A percentile compares a stretch with the other conserved stretches of the same genome.
Conservation (phyloP, 30 jellyfish, hydroid and myxozoan genomes). For the Mastigias papua region DNA sequence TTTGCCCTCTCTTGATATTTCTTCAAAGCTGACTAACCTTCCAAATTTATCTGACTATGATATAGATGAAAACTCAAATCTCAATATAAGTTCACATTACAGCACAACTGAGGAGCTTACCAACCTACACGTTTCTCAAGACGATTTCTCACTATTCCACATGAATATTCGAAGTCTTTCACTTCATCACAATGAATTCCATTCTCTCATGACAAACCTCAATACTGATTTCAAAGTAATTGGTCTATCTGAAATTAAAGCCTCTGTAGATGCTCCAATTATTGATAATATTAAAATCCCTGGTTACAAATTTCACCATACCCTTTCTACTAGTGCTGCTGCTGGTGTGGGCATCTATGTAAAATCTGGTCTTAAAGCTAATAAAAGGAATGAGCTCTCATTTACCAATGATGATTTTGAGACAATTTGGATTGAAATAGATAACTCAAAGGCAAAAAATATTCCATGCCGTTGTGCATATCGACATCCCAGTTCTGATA, state of each 20-base stretch:
- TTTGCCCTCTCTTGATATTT: slow-evolving; percentile 9
- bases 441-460: not conserved
- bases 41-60: slow-evolving; percentile 16
- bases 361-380: not conserved
- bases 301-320: not conserved
- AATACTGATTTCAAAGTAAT: not conserved
- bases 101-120: not conserved
- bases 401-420: not conserved
- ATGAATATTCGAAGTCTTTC: slow-evolving; percentile 24
- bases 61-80: slow-evolving; percentile 8
- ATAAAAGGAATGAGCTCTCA: not conserved
- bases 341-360: not conserved
- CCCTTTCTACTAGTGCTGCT: not conserved
- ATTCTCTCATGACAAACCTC: not conserved
- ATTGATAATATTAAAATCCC: not conserved
- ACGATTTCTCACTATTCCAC: not conserved
- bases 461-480: not conserved
- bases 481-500: not conserved
- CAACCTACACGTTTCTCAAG: not conserved
- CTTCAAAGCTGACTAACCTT: slow-evolving; percentile 4
- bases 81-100: not conserved
- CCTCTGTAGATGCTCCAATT: not conserved
- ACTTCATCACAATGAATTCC: not conserved
- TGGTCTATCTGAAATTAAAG: not conserved
- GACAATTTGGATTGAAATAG: not conserved